These are phyloP conservation scores for Anguilla marmorata DNA, from an alignment of 2,797 vertebrate genomes.

Conservation along the genomic window DNA sequence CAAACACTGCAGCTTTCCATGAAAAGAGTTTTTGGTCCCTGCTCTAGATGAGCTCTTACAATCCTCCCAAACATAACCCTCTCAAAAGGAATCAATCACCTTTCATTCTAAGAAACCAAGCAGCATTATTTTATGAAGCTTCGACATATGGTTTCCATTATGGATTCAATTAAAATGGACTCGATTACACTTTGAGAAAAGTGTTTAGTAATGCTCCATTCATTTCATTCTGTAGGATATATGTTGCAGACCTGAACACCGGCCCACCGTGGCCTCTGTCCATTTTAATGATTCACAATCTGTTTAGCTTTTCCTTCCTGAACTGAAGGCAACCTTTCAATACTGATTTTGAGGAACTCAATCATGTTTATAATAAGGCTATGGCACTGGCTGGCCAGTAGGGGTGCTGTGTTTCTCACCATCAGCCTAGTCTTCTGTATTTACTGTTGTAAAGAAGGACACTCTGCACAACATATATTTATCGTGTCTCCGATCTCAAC, in stretches of 20 bases:
- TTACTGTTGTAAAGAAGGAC: background rate
- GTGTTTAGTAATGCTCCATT: background rate
- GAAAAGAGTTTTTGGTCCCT: no score
- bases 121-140: background rate
- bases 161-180: background rate
- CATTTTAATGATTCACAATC: slow-evolving; percentile 56
- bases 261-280: background rate
- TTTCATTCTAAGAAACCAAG: no score
- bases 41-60: no score
- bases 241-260: background rate
- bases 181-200: background rate
- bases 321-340: slow-evolving; percentile 48
- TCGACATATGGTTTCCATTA: background rate
- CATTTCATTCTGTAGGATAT: background rate
- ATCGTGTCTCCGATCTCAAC: background rate
- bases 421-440: background rate
- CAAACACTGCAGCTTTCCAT: no score
- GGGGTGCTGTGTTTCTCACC: background rate
- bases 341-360: slow-evolving; percentile 44
- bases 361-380: slow-evolving; percentile 48
- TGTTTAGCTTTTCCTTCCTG: slow-evolving; percentile 54
- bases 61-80: no score
- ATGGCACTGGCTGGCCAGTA: background rate
- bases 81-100: no score
- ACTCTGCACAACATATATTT: background rate